Base-by-base conservation (phyloP, 2,113 vertebrate species). In the Gobio gobio region DNA sequence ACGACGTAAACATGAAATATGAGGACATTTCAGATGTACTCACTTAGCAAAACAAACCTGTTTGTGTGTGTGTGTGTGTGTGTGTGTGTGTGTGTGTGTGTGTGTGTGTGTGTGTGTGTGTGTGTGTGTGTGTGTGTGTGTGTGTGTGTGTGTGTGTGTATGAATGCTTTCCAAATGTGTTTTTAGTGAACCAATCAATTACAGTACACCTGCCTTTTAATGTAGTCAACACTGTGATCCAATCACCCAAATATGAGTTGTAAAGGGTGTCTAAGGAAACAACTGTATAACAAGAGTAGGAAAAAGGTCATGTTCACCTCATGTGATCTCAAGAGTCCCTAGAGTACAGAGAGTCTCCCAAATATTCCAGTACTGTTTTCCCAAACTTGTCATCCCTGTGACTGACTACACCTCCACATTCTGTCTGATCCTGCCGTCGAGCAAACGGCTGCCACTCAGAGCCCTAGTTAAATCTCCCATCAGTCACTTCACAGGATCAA, bases 401-500 rank as follows among this genome's bases (percentile, higher is more conserved):
- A 26, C 64, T 82, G 68, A 43, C 64, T 82, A 56, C 80, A 82
- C 68, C 51, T 74, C 22, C 70, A 73, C 43, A 47, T 7, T 73
- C 70, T 47, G 43, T 73, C 70, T 58, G 51, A 56, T 58, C 51
- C 12, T 24, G 43, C 12, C 22, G 22, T 45, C 43, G n/a, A 2
- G 5, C 70, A n/a, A 73, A 22, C 54, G 10, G 9, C 77, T 63
- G 58, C n/a, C 45, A 49, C 43, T 68, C 61, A 18, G 45, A 68
- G 24, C 24, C 78, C 26, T 81, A 3, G 45, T 68, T 64, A 68
- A 68, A 66, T 68, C 78, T 68, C 78, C 78, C 59, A 80, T 80
- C 78, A 81, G 78, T 81, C 59, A 51, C 78, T 29, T 49, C 45
- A 81, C 59, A 51, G 45, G 61, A 81, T 81, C 78, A 81, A 68